Base-by-base conservation (phyloP, 2,888 invertebrate species). In the Andrena fulva region DNA sequence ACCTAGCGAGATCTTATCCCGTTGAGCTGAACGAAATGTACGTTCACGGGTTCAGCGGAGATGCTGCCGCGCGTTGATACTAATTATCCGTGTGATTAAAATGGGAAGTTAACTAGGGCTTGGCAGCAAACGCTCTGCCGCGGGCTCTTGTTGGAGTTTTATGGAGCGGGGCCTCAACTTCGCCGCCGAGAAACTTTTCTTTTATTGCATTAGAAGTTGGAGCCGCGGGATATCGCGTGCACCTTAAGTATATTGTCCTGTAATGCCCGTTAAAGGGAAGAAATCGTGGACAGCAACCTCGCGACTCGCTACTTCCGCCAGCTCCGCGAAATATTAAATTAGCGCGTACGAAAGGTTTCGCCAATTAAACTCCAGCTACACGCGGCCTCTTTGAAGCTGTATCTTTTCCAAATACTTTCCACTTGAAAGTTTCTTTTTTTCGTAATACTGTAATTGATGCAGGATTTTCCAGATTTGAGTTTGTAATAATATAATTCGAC, bases 201-300 rank as follows among this genome's bases (percentile, higher is more conserved):
- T 79, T 81, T 70, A 87, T 81, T 85, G 75, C 79, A 71, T 83
- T 87, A 83, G 85, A 83, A 85, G 31, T 87, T 87, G 24, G 33
- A 54, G 76, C 76, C 71, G 64, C 52, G 48, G 42, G 48, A 10
- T 70, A 60, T 54, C 42, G 29, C 29, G 20, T 42, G 16, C 24
- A 12, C 42, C 60, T 56, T 64, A 27, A 71, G 48, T 78, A 69
- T 68, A 86, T 75, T 74, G 78, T 50, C 74, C 31, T 52, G 59
- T 80, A 69, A 56, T 35, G 66, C 67, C 29, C 24, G 6, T 54
- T 54, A 48, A 74, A 54, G 24, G 63, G 52, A 67, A 84, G 59
- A 70, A 75, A 86, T 78, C 62, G 27, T 8, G 5, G 8, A 62
- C 27, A 59, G 7, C 59, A 24, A 48, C 68, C 29, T 64, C n/a